These are phyloP conservation scores for Notothenia coriiceps DNA, from an alignment of 2,113 vertebrate genomes.

Conservation along the genomic window DNA sequence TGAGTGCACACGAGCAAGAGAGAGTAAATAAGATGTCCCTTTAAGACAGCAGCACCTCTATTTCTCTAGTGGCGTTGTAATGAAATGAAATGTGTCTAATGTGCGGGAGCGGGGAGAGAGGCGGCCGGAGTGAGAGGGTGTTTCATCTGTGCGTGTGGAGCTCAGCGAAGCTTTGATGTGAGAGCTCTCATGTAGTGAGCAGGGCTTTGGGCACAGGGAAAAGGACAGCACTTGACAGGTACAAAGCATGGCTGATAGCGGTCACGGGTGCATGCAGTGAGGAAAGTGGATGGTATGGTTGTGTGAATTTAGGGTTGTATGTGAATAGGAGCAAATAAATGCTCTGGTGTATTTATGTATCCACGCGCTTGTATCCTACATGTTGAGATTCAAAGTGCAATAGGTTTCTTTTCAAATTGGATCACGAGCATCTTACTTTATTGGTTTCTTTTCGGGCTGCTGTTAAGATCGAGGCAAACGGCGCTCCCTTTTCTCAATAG, in stretches of 20 bases:
- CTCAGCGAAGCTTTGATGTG: slow-evolving; percentile 84
- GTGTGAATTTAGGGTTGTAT: slow-evolving; percentile 65
- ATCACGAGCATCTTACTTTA: slow-evolving; percentile 37
- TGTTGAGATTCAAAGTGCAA: slow-evolving; percentile 24
- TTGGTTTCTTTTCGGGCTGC: slow-evolving; percentile 45
- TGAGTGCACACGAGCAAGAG: slow-evolving; percentile 37
- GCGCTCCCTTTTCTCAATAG: slow-evolving; percentile 64
- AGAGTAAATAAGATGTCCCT: slow-evolving; percentile 78
- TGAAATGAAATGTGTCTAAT: slow-evolving; percentile 85
- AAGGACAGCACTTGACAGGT: slow-evolving; percentile 86
- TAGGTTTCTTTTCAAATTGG: slow-evolving; percentile 41
- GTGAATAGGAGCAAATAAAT: slow-evolving; percentile 48
- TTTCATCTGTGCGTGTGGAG: slow-evolving; percentile 83
- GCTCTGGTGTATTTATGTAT: slow-evolving; percentile 45
- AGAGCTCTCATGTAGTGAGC: slow-evolving; percentile 80
- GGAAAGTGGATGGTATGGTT: slow-evolving; percentile 63
- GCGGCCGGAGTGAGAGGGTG: slow-evolving; percentile 76
- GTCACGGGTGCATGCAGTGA: slow-evolving; percentile 75
- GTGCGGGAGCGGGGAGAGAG: slow-evolving; percentile 73
- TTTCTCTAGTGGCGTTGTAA: slow-evolving; percentile 75
- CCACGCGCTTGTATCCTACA: slow-evolving; percentile 1
- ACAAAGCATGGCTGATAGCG: slow-evolving; percentile 83
- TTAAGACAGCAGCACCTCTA: slow-evolving; percentile 78
- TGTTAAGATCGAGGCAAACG: slow-evolving; percentile 48
- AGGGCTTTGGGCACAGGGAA: slow-evolving; percentile 79